Conservation (phyloP, 2,113 vertebrate genomes). For the Plecturocebus donacophilus region DNA sequence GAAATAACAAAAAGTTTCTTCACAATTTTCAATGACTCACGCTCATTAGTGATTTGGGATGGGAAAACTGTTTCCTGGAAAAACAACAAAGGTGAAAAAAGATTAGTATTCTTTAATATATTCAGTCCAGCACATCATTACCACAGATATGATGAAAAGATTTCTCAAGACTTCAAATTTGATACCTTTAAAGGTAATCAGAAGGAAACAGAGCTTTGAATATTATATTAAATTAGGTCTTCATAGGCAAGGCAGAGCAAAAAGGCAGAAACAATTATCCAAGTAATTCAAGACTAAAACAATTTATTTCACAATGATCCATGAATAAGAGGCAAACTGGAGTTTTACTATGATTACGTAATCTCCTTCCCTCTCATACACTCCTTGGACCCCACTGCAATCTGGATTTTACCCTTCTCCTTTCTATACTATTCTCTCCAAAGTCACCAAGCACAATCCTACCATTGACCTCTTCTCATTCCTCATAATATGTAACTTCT, state of each 20-base stretch:
- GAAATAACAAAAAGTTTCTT: slow-evolving; percentile 85
- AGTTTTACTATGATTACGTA: background rate
- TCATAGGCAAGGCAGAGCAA: slow-evolving; percentile 1
- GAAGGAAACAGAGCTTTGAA: slow-evolving; percentile 45
- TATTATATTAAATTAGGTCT: slow-evolving; percentile 30
- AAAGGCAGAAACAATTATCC: slow-evolving; percentile 4
- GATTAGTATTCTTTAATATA: slow-evolving; percentile 53
- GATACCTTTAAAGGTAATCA: background rate
- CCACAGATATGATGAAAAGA: background rate
- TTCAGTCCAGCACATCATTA: slow-evolving; percentile 2
- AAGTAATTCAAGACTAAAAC: slow-evolving; percentile 42
- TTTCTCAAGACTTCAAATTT: slow-evolving; percentile 56
- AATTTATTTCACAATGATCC: slow-evolving; percentile 28
- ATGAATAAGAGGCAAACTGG: background rate
- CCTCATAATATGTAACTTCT: background rate
- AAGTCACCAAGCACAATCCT: background rate
- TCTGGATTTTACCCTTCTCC: background rate
- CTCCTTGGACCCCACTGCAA: background rate
- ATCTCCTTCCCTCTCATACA: background rate
- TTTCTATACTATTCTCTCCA: background rate
- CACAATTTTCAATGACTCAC: slow-evolving; percentile 83
- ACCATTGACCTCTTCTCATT: background rate
- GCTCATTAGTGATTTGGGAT: slow-evolving; percentile 69
- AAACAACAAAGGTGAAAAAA: background rate
- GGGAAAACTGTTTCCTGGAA: slow-evolving; percentile 77